Conservation (phyloP, 2,113 vertebrate genomes). For the Phylloscopus trochiloides region DNA sequence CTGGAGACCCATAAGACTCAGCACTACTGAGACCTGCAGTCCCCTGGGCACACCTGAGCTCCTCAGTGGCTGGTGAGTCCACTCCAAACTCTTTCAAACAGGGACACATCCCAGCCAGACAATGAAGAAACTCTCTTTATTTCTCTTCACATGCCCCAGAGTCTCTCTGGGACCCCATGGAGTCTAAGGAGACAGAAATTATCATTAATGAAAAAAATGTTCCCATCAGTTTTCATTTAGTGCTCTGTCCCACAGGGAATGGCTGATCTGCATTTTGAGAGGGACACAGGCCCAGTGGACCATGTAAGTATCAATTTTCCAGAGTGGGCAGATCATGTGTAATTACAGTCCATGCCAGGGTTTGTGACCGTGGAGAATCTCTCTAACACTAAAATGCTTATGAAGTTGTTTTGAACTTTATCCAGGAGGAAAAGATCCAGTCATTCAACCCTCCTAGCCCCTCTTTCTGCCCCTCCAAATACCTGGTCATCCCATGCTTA, state of each 20-base stretch:
- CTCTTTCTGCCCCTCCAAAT: neutral
- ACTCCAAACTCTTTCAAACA: neutral
- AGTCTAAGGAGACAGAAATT: neutral
- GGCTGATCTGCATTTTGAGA: constrained; percentile 48
- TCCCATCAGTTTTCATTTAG: neutral
- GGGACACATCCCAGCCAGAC: neutral
- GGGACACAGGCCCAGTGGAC: constrained; percentile 21
- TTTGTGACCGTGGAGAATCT: constrained; percentile 10
- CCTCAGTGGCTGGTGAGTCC: neutral
- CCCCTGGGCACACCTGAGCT: neutral
- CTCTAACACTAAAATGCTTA: constrained; percentile 40
- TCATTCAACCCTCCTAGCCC: neutral
- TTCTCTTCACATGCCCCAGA: neutral
- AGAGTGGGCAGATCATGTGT: constrained; percentile 12
- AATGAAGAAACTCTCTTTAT: neutral
- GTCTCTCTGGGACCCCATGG: neutral
- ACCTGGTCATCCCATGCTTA: neutral
- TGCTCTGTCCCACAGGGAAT: neutral
- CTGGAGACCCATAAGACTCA: neutral
- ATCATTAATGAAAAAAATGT: neutral
- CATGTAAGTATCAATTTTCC: constrained; percentile 54
- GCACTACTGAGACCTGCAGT: neutral
- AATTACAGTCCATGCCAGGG: constrained; percentile 45
- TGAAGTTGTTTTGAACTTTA: constrained; percentile 32
- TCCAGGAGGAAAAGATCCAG: neutral